Conservation (phyloP, 2,797 vertebrate genomes). For the Limnodromus scolopaceus region DNA sequence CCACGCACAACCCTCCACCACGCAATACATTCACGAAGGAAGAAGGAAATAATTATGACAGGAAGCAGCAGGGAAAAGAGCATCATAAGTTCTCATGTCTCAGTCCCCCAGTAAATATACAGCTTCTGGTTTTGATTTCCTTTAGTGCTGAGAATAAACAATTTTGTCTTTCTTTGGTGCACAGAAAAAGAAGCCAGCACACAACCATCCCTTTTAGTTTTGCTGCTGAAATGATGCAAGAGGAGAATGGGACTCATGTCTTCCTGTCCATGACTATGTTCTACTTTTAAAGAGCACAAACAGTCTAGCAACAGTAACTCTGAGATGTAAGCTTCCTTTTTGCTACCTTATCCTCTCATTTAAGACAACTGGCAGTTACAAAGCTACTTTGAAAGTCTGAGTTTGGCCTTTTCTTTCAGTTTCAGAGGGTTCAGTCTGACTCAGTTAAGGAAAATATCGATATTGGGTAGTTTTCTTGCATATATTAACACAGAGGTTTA, state of each 20-base stretch:
- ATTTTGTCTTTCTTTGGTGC: not conserved
- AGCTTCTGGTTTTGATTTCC: conserved; percentile 36
- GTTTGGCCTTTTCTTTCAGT: not conserved
- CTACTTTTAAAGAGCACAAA: not conserved
- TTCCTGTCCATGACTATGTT: not conserved
- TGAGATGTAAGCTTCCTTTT: not conserved
- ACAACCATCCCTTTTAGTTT: not conserved
- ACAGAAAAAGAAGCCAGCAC: not conserved
- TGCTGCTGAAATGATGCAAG: not conserved
- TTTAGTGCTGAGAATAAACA: not conserved
- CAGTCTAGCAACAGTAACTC: not conserved
- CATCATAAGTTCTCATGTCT: not conserved
- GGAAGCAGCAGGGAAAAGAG: conserved; percentile 1
- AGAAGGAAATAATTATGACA: conserved; percentile 27
- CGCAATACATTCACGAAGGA: not conserved
- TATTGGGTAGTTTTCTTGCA: not conserved
- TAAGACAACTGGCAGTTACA: not conserved
- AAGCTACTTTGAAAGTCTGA: not conserved
- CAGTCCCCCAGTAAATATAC: not conserved
- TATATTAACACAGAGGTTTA: not conserved
- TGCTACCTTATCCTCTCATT: not conserved
- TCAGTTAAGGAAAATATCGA: not conserved
- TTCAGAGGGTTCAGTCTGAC: not conserved
- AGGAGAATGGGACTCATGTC: not conserved
- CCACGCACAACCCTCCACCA: not conserved